Conservation (phyloP, 2,797 vertebrate species). For the Trachops cirrhosus region DNA sequence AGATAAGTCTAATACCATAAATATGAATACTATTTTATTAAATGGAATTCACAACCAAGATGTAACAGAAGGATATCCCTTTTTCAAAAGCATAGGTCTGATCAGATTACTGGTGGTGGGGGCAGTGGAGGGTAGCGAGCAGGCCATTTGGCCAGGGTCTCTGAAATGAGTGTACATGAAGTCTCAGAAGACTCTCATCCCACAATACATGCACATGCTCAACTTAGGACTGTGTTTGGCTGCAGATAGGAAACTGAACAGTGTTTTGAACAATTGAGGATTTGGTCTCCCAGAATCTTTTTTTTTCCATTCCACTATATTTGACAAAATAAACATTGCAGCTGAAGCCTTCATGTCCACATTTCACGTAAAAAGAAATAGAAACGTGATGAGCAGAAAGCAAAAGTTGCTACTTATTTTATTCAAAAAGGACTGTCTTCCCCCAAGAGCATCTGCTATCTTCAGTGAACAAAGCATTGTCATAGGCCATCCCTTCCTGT, state of each 20-base stretch:
- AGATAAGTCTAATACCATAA: not conserved
- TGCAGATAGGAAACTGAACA: not conserved
- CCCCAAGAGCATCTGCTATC: not conserved
- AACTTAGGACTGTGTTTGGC: not conserved
- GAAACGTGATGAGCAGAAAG: not conserved
- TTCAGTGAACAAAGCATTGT: not conserved
- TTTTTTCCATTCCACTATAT: not conserved
- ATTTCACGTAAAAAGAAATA: not conserved
- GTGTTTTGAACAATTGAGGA: not conserved
- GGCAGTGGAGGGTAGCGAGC: rapidly evolving
- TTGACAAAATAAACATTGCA: not conserved
- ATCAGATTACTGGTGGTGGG: not conserved
- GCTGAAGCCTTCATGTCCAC: not conserved
- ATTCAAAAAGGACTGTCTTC: not conserved
- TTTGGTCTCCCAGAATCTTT: not conserved
- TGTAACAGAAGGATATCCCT: not conserved
- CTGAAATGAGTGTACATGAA: not conserved
- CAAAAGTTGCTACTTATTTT: not conserved
- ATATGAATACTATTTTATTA: not conserved
- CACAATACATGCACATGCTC: not conserved
- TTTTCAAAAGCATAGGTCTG: not conserved
- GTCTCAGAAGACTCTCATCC: not conserved
- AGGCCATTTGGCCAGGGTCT: not conserved
- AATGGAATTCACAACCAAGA: not conserved
- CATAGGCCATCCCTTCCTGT: not conserved